A percentile compares a stretch with the other conserved stretches of the same genome.
Conservation (phyloP, 2,797 vertebrate genomes). For the Falco biarmicus region DNA sequence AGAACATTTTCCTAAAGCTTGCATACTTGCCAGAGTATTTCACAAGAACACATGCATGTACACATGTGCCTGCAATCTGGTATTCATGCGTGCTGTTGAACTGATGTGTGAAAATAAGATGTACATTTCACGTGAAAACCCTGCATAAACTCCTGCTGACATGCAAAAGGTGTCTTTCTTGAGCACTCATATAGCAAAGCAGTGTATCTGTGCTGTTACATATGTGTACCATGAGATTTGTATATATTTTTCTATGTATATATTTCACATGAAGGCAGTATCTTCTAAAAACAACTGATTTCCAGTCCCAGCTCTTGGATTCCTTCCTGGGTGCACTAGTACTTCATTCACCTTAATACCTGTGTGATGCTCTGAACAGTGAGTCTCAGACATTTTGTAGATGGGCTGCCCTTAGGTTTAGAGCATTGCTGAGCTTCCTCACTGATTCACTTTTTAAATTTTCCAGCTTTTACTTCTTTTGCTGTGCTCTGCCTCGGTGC, state of each 20-base stretch:
- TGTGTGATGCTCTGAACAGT: not conserved
- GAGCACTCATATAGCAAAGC: not conserved
- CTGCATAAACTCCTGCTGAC: constrained; percentile 16
- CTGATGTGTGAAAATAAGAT: constrained; percentile 50
- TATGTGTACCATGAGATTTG: not conserved
- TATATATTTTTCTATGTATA: not conserved
- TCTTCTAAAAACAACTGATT: not conserved
- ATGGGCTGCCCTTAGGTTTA: not conserved
- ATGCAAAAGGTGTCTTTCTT: constrained; percentile 29
- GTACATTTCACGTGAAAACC: not conserved
- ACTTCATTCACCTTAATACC: not conserved
- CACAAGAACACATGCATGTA: constrained; percentile 17
- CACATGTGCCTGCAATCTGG: constrained; percentile 54
- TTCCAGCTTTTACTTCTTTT: not conserved
- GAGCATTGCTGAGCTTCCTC: not conserved
- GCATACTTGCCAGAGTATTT: constrained; percentile 1
- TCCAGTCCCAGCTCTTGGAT: not conserved
- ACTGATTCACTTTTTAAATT: not conserved
- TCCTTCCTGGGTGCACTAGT: not conserved
- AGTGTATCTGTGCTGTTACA: not conserved
- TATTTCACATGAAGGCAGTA: not conserved
- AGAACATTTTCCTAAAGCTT: constrained; percentile 57
- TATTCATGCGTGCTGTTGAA: not conserved
- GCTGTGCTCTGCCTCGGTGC: not conserved
- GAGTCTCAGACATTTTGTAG: not conserved